Evolutionary conservation across 2,113 vertebrate species (phyloP).

Genomic region (Bubo blakistoni): DNA sequence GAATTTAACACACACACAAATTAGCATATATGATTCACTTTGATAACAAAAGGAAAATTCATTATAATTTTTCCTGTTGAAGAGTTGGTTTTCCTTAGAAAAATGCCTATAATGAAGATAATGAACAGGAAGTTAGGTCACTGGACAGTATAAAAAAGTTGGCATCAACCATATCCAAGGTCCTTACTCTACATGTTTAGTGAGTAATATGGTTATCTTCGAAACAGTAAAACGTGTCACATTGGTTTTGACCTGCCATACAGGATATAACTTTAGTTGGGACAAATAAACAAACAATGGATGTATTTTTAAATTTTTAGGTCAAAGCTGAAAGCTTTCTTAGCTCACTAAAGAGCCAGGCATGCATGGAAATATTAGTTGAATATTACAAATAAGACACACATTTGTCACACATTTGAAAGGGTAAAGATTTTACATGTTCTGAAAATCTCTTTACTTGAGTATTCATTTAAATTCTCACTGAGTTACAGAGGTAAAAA

Average conservation of each 20-base stretch:
- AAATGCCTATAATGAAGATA: neutral
- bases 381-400: neutral
- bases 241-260: neutral
- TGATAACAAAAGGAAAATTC: neutral
- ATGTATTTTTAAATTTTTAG: neutral
- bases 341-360: neutral
- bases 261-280: neutral
- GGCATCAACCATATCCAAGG: neutral
- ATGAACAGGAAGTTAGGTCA: neutral
- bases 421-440: neutral
- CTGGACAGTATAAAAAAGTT: neutral
- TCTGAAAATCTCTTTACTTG: neutral
- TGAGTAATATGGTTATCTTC: neutral
- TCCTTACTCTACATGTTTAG: rapidly evolving
- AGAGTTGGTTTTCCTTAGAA: neutral
- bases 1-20: neutral
- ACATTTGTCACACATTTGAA: neutral
- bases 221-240: neutral
- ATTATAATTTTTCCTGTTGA: neutral
- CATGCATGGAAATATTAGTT: neutral
- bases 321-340: neutral
- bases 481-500: neutral
- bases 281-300: neutral
- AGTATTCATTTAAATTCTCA: neutral
- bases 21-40: neutral